A percentile compares a stretch with the other conserved stretches of the same genome.
These are phyloP conservation scores for Callospermophilus lateralis DNA, from an alignment of 2,113 vertebrate species.

Conservation along the genomic window DNA sequence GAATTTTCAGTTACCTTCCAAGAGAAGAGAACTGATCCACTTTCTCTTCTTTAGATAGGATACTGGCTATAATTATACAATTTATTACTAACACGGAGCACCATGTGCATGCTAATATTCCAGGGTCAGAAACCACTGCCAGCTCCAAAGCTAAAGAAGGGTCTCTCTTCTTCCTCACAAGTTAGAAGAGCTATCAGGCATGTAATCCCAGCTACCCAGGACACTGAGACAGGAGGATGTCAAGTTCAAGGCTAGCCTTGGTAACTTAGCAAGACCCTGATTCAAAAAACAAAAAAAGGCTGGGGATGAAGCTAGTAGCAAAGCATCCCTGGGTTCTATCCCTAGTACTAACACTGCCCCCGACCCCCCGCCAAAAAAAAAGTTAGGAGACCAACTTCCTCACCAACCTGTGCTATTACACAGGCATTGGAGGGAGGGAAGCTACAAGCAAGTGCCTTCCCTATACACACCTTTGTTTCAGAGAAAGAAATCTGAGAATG, in stretches of 20 bases:
- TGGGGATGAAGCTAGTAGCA: too few species aligned
- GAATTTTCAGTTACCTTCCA: not conserved
- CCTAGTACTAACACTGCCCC: too few species aligned
- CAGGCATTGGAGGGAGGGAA: not conserved
- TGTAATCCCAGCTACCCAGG: too few species aligned
- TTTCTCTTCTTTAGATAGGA: not conserved
- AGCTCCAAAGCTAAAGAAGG: not conserved
- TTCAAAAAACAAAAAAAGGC: too few species aligned
- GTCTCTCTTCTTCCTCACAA: not conserved
- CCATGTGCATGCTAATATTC: not conserved
- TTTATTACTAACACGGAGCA: not conserved
- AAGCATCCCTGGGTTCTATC: too few species aligned
- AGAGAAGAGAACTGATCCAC: not conserved
- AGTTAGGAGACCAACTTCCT: not conserved
- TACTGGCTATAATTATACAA: not conserved
- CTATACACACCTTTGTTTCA: not conserved
- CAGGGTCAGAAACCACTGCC: not conserved
- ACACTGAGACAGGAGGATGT: too few species aligned
- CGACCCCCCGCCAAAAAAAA: too few species aligned
- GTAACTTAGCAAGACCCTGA: too few species aligned
- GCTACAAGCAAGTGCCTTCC: not conserved
- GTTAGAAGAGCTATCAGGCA: not conserved
- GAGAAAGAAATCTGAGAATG: not conserved
- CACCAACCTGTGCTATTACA: not conserved
- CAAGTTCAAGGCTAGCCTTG: too few species aligned